Evolutionary conservation across 2,113 vertebrate species (phyloP).

Genomic region (Eubucco bourcierii): DNA sequence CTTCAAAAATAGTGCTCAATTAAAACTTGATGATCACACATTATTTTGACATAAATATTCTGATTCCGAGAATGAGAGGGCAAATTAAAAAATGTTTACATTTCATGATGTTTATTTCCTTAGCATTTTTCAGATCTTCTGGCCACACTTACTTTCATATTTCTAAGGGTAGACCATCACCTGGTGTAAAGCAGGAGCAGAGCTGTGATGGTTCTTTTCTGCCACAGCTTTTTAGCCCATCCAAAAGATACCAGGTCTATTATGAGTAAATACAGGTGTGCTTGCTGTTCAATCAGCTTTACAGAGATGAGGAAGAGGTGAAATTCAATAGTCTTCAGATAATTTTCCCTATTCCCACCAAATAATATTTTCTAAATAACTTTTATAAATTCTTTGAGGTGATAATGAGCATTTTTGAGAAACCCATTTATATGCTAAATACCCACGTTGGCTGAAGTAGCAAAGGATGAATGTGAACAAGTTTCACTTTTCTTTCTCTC

Average conservation of each 20-base stretch:
- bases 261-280: background rate
- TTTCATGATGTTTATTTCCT: background rate
- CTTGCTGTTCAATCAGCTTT: background rate
- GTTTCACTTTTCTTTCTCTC: background rate
- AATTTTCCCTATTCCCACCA: background rate
- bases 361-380: background rate
- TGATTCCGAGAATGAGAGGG: background rate
- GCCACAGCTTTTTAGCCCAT: fast-evolving
- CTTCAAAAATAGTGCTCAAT: background rate
- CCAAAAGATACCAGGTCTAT: background rate
- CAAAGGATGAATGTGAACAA: background rate
- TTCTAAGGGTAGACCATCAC: background rate
- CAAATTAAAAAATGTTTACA: background rate
- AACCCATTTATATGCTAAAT: background rate
- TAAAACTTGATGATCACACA: background rate
- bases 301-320: background rate
- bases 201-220: background rate
- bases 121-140: background rate
- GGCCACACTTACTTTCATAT: background rate
- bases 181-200: background rate
- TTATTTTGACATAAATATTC: background rate
- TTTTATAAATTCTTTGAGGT: background rate
- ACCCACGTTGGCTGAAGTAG: background rate
- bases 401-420: background rate
- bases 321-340: background rate